phyloP scores from a whole-genome alignment of 2,888 invertebrate genomes.

The Drosophila eohydei region DNA sequence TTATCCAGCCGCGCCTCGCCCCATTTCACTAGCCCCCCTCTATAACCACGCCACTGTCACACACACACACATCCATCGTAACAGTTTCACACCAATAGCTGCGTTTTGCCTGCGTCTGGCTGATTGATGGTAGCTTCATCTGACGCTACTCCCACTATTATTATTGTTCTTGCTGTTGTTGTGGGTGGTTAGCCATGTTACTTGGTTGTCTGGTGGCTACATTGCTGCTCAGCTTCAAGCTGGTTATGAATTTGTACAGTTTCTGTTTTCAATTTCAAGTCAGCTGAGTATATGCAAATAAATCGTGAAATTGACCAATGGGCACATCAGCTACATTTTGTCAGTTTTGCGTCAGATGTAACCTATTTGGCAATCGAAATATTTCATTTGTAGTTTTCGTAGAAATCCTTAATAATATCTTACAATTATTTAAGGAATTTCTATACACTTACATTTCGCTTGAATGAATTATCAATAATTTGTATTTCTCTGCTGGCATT shows the following conservation, averaged over 20 bases:
- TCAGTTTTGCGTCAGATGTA: background rate
- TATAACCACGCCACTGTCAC: background rate
- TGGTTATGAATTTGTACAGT: constrained; percentile 73
- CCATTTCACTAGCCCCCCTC: background rate
- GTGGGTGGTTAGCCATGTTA: constrained; percentile 27
- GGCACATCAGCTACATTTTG: constrained; percentile 16
- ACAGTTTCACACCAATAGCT: constrained; percentile 72
- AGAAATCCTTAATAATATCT: background rate
- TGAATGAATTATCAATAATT: constrained; percentile 24
- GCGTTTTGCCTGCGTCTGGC: constrained; percentile 64
- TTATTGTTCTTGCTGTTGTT: constrained; percentile 22
- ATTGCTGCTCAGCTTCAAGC: constrained; percentile 24
- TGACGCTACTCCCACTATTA: constrained; percentile 42
- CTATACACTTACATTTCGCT: background rate
- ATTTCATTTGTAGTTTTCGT: background rate
- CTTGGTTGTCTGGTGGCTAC: constrained; percentile 44
- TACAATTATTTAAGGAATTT: background rate
- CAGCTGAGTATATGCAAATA: constrained; percentile 21
- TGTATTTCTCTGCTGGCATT: background rate
- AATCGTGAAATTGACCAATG: constrained; percentile 30
- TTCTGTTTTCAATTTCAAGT: constrained; percentile 52
- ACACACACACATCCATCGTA: constrained; percentile 24
- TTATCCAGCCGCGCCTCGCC: constrained; percentile 3
- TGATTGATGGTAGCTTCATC: constrained; percentile 72
- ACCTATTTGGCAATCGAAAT: background rate